Evolutionary conservation across 2,888 invertebrate species (phyloP), one percentile per base, ranked within the genome.

Genomic region (Synanthedon myopaeformis): DNA sequence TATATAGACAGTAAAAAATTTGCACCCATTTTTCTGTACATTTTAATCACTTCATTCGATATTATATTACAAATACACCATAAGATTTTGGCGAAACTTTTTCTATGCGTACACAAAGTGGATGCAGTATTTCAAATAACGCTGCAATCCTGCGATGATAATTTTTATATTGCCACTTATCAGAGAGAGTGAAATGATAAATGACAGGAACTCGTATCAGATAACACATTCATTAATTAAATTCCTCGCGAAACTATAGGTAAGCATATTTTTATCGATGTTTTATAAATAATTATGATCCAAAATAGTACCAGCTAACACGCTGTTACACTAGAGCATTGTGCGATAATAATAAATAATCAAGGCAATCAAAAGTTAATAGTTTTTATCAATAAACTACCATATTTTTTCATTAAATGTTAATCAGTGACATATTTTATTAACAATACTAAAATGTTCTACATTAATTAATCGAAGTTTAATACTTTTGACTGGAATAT

Each of bases 121-220:
- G 13, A 13, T 45, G 45, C 60, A 55, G 57, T 59, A 55, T 53
- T 55, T 52, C 42, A 56, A 65, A 61, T 65, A 64, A 57, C 55
- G 57, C 51, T 52, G 54, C 45, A 59, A 28, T 45, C 53, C 54
- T 64, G 61, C 57, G 64, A 62, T 63, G 62, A 57, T 62, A 64
- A 59, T 54, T 65, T 45, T 63, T 68, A 66, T 65, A 68, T 59
- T 53, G 45, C 48, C 51, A 56, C 54, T 58, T 61, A 67, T 65
- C 62, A 60, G 42, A 52, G 48, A 52, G 60, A 61, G 59, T 4
- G 45, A 45, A 45, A 45, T 14, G 45, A 28, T 53, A 45, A 35
- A 35, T 10, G 35, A 45, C 11, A 45, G 45, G 45, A 45, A n/a
- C 45, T n/a, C 45, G 11, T 13, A 45, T 45, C 45, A 45, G 45